Evolutionary conservation across 2,888 invertebrate species (phyloP), one percentile per base, ranked within the genome.

Genomic region (Limnephilus rhombicus): DNA sequence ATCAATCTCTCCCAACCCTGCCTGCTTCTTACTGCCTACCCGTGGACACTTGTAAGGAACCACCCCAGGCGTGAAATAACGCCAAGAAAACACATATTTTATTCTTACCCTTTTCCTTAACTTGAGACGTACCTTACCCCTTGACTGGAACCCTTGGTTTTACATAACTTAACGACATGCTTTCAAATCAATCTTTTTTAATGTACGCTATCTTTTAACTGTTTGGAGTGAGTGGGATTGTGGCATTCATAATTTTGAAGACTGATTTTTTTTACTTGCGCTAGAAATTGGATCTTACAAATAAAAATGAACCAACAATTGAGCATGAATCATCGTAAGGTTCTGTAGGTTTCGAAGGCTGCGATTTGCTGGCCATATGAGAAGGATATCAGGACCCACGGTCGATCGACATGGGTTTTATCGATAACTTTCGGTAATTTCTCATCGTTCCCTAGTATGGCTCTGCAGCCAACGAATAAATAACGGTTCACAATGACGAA

Each of bases 1-100:
- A 85, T 86, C 86, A 86, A 41, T 86, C 45, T 86, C 68, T 68
- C n/a, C 86, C 86, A 85, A 34, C 86, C 86, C 45, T 45, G 45
- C 29, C 41, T 41, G 41, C 41, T 41, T 0, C 29, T 4, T 15
- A 34, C 9, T 41, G 5, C 29, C 15, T 15, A 34, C 34, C 13
- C 15, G 18, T 85, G 85, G 85, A 34, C 24, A 34, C 37, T 18
- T 24, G 45, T 41, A 86, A 86, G 45, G 86, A 49, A 86, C n/a
- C 85, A 86, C 45, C 49, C 29, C 53, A 45, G 12, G 49, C 86
- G 86, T 86, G 86, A 86, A 86, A 49, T 85, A 85, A 85, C 86
- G 45, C 45, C 86, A 53, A 24, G 45, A 45, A 85, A 86, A 86
- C 86, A 86, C 49, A 86, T 15, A 86, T 86, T 86, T 86, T 31